Conservation (phyloP, 2,113 vertebrate species). For the Erinaceus europaeus region DNA sequence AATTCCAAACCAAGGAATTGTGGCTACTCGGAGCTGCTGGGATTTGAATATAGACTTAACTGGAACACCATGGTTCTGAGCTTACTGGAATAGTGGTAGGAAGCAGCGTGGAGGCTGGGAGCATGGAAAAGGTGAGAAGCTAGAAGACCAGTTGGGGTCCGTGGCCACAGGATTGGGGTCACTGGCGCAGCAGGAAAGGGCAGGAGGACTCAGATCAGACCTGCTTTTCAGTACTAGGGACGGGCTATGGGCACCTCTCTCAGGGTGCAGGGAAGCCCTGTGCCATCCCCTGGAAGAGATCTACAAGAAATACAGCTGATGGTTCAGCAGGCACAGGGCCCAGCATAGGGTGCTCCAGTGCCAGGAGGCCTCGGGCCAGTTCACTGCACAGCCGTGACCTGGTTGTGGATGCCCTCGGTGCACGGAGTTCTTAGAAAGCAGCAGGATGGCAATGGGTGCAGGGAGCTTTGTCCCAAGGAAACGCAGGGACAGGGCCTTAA, state of each 20-base stretch:
- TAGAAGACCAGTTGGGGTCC: neutral
- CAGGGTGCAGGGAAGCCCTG: neutral
- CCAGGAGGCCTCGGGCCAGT: conserved; percentile 1
- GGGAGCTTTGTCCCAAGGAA: too few relatives aligned
- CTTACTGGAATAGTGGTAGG: neutral
- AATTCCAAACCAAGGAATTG: neutral
- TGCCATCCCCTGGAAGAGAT: neutral
- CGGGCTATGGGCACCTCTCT: neutral
- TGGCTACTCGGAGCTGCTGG: neutral
- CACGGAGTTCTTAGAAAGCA: neutral
- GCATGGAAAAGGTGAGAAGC: neutral
- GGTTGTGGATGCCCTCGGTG: neutral
- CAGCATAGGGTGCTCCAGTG: neutral
- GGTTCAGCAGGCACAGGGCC: neutral
- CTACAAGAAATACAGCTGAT: neutral
- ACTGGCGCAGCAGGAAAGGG: too few relatives aligned
- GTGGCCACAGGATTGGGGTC: too few relatives aligned
- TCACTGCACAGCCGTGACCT: neutral
- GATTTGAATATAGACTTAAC: neutral
- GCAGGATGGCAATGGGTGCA: rapidly evolving
- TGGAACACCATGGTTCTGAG: neutral
- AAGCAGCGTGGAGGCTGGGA: neutral
- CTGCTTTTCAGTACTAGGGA: too few relatives aligned
- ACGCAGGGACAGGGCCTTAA: too few relatives aligned
- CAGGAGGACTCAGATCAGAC: too few relatives aligned